phyloP scores from a whole-genome alignment of 2,797 vertebrate species.

The Poecilia picta region DNA sequence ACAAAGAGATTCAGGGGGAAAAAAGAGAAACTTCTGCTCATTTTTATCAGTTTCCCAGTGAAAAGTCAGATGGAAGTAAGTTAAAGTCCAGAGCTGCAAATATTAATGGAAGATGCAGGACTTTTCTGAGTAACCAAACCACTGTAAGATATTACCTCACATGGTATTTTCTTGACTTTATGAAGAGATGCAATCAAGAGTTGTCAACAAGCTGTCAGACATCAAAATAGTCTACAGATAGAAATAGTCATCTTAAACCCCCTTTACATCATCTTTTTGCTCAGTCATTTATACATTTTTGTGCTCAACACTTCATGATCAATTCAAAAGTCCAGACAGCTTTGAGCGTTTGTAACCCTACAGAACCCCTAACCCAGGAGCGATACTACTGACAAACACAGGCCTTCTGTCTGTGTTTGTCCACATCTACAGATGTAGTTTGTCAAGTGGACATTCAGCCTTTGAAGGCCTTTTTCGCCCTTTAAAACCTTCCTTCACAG shows the following conservation, averaged over 20 bases:
- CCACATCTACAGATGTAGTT: background rate
- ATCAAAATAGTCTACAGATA: background rate
- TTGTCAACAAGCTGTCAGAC: background rate
- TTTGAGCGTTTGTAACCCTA: background rate
- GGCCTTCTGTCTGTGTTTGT: background rate
- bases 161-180: background rate
- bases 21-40: background rate
- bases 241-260: background rate
- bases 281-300: background rate
- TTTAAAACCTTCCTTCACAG: background rate
- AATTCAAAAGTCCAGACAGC: background rate
- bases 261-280: background rate
- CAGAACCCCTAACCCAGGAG: background rate
- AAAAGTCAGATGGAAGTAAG: background rate
- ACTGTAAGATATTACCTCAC: background rate
- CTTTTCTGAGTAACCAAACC: background rate
- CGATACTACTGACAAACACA: background rate
- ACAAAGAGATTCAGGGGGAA: background rate
- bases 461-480: background rate
- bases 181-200: background rate
- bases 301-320: background rate
- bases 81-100: background rate
- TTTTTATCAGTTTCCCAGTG: background rate
- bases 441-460: background rate
- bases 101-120: background rate